Conservation (phyloP, 30 jellyfish, hydroid and myxozoan species). For the Aurelia coerulea region DNA sequence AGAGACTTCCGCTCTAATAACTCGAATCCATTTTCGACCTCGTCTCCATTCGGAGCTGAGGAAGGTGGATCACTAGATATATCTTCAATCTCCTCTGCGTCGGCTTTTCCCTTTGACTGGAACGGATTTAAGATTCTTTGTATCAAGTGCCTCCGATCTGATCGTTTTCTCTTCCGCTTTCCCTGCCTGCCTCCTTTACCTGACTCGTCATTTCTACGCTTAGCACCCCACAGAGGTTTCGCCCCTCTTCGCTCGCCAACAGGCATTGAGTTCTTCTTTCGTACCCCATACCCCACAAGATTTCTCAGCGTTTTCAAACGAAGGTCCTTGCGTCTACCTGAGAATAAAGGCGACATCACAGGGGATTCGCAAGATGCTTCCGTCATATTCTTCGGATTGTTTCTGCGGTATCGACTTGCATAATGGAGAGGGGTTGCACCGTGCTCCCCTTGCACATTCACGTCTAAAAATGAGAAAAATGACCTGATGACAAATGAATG, state of each 20-base stretch:
- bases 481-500: neutral
- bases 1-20: conserved; percentile 36
- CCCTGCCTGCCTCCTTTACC: conserved; percentile 10
- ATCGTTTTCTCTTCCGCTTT: conserved; percentile 1
- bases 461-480: conserved; percentile 56
- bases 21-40: conserved; percentile 8
- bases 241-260: conserved; percentile 12
- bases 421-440: conserved; percentile 98
- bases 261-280: conserved; percentile 35
- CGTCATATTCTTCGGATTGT: conserved; percentile 21
- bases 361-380: conserved; percentile 17
- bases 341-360: conserved; percentile 5
- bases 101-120: neutral
- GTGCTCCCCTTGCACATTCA: conserved; percentile 90
- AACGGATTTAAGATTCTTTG: conserved; percentile 50
- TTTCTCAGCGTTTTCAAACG: conserved; percentile 50
- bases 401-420: conserved; percentile 89
- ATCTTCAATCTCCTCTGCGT: neutral
- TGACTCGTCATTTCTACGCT: conserved; percentile 31
- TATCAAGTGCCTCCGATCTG: conserved; percentile 4
- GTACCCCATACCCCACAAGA: conserved; percentile 54
- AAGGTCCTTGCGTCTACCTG: conserved; percentile 33
- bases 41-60: conserved; percentile 17
- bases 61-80: neutral
- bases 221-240: conserved; percentile 23